Percentiles rank a stretch among this genome's conserved stretches.
phyloP scores from a whole-genome alignment of 2,888 invertebrate genomes.

The Rhodophaea formosa region DNA sequence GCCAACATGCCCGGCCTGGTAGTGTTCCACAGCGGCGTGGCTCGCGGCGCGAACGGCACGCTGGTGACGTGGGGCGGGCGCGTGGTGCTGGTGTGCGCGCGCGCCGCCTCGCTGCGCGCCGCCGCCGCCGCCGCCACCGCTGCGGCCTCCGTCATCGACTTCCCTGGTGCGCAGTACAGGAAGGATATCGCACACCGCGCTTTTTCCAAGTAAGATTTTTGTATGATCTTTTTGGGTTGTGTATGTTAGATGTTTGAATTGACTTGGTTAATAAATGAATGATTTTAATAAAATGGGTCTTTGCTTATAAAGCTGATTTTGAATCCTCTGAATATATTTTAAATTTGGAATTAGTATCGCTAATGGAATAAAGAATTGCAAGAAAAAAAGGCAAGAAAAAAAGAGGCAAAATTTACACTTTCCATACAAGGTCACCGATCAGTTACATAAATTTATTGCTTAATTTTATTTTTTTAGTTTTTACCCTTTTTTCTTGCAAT shows the following conservation, averaged over 20 bases:
- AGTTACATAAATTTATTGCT: no score
- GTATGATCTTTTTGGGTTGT: conserved; percentile 25
- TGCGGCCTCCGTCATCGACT: conserved; percentile 87
- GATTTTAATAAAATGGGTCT: no score
- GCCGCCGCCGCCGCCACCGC: conserved; percentile 88
- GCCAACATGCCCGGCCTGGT: conserved; percentile 74
- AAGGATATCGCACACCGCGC: conserved; percentile 95
- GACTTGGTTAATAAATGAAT: conserved; percentile 20
- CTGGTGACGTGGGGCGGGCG: conserved; percentile 93
- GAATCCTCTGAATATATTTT: no score
- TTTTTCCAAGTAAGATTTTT: conserved; percentile 85
- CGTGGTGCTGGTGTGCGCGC: conserved; percentile 89
- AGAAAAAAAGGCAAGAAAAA: no score
- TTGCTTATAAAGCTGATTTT: no score
- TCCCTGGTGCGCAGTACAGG: conserved; percentile 92
- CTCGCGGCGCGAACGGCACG: conserved; percentile 80
- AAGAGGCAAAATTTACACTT: no score
- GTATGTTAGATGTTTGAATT: conserved; percentile 13
- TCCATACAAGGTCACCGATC: no score
- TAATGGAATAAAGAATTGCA: no score
- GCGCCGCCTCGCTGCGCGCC: conserved; percentile 84
- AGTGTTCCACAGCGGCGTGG: conserved; percentile 94
- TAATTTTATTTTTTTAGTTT: no score
- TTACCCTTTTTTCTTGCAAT: no score
- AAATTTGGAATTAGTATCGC: no score